These are phyloP conservation scores for Caenorhabditis tropicalis DNA, from an alignment of 1,140 invertebrate genomes.

Conservation along the genomic window DNA sequence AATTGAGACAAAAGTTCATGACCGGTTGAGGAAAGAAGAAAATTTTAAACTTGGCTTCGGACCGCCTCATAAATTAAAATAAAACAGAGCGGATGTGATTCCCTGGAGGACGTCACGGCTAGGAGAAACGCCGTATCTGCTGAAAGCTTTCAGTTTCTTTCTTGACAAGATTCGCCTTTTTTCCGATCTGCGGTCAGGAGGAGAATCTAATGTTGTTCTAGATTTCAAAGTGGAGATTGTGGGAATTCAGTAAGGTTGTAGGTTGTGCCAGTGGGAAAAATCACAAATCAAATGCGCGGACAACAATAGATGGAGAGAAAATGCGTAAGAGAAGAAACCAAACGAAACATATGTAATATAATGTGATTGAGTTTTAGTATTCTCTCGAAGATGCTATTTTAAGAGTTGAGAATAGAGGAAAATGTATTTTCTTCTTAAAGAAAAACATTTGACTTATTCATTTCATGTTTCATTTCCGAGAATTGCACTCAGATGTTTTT, in stretches of 20 bases:
- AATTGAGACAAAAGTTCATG: background rate
- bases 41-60: background rate
- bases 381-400: background rate
- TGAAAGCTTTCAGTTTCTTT: conserved; percentile 39
- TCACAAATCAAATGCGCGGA: background rate
- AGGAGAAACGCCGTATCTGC: background rate
- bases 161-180: background rate
- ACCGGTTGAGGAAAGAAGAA: background rate
- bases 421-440: too few species aligned
- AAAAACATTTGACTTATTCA: too few species aligned
- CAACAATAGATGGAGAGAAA: background rate
- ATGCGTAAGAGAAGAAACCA: background rate
- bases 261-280: background rate
- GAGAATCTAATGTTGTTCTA: background rate
- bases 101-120: conserved; percentile 2
- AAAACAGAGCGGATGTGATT: conserved; percentile 53
- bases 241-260: background rate
- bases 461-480: too few species aligned
- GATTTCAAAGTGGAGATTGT: background rate
- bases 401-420: too few species aligned
- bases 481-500: too few species aligned
- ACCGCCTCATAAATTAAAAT: conserved; percentile 51
- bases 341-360: background rate
- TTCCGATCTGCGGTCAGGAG: background rate
- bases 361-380: background rate